phyloP scores from a whole-genome alignment of 2,797 vertebrate species.

The Heliangelus exortis region DNA sequence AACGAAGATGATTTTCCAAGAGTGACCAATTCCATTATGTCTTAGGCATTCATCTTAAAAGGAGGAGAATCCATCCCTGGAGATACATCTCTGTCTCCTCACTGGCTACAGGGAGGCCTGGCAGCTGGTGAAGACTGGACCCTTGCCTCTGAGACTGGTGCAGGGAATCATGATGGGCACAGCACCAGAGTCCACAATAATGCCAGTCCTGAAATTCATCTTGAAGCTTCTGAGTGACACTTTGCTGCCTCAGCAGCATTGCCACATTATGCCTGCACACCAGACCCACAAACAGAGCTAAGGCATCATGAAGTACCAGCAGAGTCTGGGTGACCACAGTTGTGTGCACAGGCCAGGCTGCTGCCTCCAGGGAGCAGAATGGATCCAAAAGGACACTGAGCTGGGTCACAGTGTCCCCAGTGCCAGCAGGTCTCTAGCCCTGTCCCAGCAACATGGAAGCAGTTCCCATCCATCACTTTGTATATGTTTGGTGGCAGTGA shows the following conservation, averaged over 20 bases:
- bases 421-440: accelerated
- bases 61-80: accelerated
- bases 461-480: background rate
- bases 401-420: background rate
- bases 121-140: background rate
- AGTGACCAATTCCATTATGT: background rate
- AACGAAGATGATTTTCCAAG: background rate
- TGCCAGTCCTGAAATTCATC: background rate
- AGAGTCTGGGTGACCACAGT: background rate
- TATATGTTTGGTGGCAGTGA: background rate
- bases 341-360: accelerated
- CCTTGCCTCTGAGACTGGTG: background rate
- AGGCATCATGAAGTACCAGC: background rate
- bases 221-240: accelerated
- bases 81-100: background rate
- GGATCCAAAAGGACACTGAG: background rate
- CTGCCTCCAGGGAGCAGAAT: background rate
- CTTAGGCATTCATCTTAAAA: background rate
- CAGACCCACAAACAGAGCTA: background rate
- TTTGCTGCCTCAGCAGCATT: background rate
- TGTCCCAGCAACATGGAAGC: background rate
- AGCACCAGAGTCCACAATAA: background rate
- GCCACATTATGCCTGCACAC: accelerated
- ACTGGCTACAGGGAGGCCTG: background rate
- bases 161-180: background rate